These are phyloP conservation scores for Anagrus nilaparvatae DNA, from an alignment of 1,140 invertebrate genomes.

Conservation along the genomic window DNA sequence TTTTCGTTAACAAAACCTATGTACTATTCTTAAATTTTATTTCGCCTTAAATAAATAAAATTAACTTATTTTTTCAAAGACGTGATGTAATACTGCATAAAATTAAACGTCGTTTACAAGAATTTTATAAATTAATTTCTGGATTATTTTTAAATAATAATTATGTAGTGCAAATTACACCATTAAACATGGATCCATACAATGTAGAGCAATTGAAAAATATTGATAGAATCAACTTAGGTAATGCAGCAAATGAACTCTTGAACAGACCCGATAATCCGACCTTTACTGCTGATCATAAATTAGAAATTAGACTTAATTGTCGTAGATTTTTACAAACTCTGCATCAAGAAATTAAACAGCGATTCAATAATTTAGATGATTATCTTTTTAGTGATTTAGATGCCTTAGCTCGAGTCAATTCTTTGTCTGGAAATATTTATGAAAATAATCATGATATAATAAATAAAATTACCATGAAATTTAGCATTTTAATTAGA, in stretches of 20 bases:
- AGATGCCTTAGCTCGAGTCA: neutral
- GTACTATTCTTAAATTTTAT: conserved; percentile 8
- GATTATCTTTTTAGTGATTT: neutral
- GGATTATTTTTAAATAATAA: neutral
- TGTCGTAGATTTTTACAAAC: neutral
- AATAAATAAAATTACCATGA: neutral
- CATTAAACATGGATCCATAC: conserved; percentile 3
- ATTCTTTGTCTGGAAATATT: neutral
- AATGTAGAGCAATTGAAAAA: conserved; percentile 2
- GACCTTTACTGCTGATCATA: neutral
- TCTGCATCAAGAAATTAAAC: neutral
- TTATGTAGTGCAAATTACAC: conserved; percentile 6
- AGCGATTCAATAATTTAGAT: conserved; percentile 1
- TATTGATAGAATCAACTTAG: conserved; percentile 5
- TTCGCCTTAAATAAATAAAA: conserved; percentile 12
- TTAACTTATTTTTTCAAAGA: conserved; percentile 16
- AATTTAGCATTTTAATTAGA: neutral
- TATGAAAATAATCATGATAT: neutral
- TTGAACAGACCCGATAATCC: conserved; percentile 4
- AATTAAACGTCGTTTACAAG: conserved; percentile 6
- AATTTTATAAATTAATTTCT: conserved; percentile 2
- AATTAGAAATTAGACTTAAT: neutral
- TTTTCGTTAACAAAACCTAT: neutral
- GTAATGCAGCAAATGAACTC: conserved; percentile 1
- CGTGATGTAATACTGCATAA: conserved; percentile 1